A percentile compares a stretch with the other conserved stretches of the same genome.
Evolutionary conservation across 2,797 vertebrate species (phyloP).

Genomic region (Dryobates pubescens): DNA sequence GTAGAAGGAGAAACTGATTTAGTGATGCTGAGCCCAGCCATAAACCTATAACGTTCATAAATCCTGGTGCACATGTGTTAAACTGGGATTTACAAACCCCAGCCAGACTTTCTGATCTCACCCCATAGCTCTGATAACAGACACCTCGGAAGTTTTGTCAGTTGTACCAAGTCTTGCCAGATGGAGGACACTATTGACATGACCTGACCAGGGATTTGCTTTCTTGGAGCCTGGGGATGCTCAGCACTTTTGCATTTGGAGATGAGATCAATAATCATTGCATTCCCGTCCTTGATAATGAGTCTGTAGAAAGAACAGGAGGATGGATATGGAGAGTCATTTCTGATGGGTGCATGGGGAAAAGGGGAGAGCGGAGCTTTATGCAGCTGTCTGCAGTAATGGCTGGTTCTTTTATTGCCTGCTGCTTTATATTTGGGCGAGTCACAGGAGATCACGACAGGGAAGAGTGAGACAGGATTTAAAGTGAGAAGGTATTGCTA

Average conservation of each 20-base stretch:
- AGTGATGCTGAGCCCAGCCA: conserved; percentile 15
- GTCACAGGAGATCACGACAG: background rate
- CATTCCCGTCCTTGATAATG: background rate
- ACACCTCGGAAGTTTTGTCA: background rate
- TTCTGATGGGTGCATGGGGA: background rate
- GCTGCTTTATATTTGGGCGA: conserved; percentile 1
- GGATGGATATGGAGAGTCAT: background rate
- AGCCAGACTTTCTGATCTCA: background rate
- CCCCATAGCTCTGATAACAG: background rate
- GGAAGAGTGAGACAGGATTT: conserved; percentile 2
- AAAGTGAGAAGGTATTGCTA: background rate
- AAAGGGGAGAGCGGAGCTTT: background rate
- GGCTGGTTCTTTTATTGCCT: background rate
- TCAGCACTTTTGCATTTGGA: background rate
- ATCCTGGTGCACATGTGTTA: background rate
- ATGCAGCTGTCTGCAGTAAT: background rate
- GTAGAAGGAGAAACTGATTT: conserved; percentile 18
- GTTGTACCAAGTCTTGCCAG: background rate
- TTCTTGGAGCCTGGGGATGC: background rate
- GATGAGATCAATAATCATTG: background rate
- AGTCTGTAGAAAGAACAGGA: background rate
- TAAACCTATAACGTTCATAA: background rate
- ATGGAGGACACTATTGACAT: background rate
- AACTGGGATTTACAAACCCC: background rate
- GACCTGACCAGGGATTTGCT: background rate